phyloP scores from a whole-genome alignment of 2,797 vertebrate genomes.

The Cossypha heuglini region DNA sequence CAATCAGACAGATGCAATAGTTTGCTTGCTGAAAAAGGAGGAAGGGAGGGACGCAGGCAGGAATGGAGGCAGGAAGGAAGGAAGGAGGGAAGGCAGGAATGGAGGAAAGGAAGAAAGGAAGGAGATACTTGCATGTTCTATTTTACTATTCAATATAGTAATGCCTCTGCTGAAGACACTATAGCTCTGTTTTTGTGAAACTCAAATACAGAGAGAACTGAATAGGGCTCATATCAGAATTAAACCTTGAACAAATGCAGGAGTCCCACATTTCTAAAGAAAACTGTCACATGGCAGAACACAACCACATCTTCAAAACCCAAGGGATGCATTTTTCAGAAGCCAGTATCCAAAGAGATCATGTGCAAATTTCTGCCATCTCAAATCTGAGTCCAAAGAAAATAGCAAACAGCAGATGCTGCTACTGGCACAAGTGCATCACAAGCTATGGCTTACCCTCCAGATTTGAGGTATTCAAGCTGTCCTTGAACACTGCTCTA shows the following conservation, averaged over 20 bases:
- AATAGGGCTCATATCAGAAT: background rate
- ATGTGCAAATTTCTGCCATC: background rate
- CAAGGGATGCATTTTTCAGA: background rate
- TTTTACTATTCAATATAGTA: background rate
- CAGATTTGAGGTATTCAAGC: background rate
- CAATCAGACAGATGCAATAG: background rate
- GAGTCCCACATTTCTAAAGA: background rate
- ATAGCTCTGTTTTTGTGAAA: background rate
- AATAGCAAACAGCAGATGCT: conserved; percentile 39
- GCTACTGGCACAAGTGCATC: background rate
- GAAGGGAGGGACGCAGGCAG: fast-evolving
- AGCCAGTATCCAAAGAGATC: background rate
- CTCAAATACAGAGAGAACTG: background rate
- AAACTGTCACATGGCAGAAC: background rate
- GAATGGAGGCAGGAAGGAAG: background rate
- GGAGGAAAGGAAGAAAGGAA: no score
- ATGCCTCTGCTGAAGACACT: background rate
- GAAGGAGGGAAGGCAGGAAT: background rate
- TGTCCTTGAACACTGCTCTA: background rate
- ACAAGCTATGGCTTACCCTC: background rate
- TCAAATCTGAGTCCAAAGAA: conserved; percentile 14
- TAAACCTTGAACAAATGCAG: background rate
- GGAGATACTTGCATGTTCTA: background rate
- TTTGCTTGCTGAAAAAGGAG: background rate
- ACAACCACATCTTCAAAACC: background rate